Percentiles rank a stretch among this genome's conserved stretches.
Evolutionary conservation across 2,888 invertebrate species (phyloP).

Genomic region (Drosophila meridionalis): DNA sequence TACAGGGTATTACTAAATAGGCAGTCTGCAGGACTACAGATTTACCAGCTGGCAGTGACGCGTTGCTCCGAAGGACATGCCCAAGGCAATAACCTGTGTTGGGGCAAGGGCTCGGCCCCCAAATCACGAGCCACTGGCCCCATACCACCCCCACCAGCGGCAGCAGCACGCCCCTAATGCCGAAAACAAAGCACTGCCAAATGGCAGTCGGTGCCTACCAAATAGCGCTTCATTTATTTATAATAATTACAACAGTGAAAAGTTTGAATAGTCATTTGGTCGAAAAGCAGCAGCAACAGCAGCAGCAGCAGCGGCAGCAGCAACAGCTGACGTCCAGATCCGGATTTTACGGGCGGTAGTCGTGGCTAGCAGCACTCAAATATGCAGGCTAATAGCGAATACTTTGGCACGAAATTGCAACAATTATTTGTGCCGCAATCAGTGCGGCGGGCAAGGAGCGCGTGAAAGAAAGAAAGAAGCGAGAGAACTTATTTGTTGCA

Average conservation of each 20-base stretch:
- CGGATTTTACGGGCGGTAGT: not conserved
- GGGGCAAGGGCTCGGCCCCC: not conserved
- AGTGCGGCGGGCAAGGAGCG: conserved; percentile 19
- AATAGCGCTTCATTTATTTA: conserved; percentile 80
- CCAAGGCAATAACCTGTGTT: conserved; percentile 42
- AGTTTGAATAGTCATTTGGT: conserved; percentile 74
- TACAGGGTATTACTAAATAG: not conserved
- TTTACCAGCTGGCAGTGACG: conserved; percentile 11
- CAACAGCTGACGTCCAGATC: conserved; percentile 29
- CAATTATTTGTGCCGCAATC: conserved; percentile 60
- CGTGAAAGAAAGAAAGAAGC: not conserved
- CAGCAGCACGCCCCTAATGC: not conserved
- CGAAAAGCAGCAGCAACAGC: conserved; percentile 17
- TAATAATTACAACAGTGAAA: conserved; percentile 78
- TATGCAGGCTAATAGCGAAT: conserved; percentile 75
- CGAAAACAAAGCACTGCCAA: conserved; percentile 11
- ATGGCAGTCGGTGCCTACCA: conserved; percentile 49
- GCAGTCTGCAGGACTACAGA: conserved; percentile 2
- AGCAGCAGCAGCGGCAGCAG: conserved; percentile 18
- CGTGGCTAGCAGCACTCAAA: conserved; percentile 48
- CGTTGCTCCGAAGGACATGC: conserved; percentile 31
- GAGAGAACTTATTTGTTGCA: conserved; percentile 12
- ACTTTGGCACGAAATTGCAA: conserved; percentile 43
- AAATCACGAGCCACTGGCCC: not conserved
- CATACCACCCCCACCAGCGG: not conserved